Evolutionary conservation across 2,888 invertebrate species (phyloP).

Genomic region (Trichopoda pennipes): DNA sequence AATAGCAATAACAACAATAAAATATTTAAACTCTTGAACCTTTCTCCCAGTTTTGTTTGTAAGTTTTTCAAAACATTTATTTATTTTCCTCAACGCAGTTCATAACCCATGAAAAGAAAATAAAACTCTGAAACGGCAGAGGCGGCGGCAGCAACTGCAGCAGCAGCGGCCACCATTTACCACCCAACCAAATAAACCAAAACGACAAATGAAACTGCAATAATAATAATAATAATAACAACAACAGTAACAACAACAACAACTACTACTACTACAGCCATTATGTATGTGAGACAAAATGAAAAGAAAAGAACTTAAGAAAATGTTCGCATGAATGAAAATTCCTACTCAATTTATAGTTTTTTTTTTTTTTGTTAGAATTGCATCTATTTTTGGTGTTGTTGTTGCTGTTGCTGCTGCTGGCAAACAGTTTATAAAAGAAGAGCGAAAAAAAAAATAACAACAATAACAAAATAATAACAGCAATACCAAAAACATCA

Average conservation of each 20-base stretch:
- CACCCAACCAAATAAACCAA: slow-evolving; percentile 42
- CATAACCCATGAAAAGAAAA: slow-evolving; percentile 46
- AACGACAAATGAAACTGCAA: slow-evolving; percentile 28
- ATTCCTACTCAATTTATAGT: slow-evolving; percentile 49
- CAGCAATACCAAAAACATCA: slow-evolving; percentile 11
- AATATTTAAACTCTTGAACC: slow-evolving; percentile 63
- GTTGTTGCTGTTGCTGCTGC: slow-evolving; percentile 17
- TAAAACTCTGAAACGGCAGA: slow-evolving; percentile 35
- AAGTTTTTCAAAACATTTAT: background rate
- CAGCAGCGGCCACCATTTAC: slow-evolving; percentile 40
- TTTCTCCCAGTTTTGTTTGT: slow-evolving; percentile 58
- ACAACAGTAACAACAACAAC: slow-evolving; percentile 21
- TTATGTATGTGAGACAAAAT: slow-evolving; percentile 7
- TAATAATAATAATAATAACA: slow-evolving; percentile 19
- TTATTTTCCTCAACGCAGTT: slow-evolving; percentile 15
- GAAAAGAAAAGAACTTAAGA: slow-evolving; percentile 40
- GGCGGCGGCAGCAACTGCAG: slow-evolving; percentile 34
- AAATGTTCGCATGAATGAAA: slow-evolving; percentile 68
- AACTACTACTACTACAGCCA: no score
- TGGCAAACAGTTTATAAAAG: slow-evolving; percentile 46
- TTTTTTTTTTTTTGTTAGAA: slow-evolving; percentile 21
- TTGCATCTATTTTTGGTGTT: slow-evolving; percentile 28
- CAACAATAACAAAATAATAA: slow-evolving; percentile 37
- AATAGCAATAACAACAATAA: background rate
- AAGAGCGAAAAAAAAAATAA: slow-evolving; percentile 46